phyloP scores from a whole-genome alignment of 2,888 invertebrate species.

The Stegophylla sp. region DNA sequence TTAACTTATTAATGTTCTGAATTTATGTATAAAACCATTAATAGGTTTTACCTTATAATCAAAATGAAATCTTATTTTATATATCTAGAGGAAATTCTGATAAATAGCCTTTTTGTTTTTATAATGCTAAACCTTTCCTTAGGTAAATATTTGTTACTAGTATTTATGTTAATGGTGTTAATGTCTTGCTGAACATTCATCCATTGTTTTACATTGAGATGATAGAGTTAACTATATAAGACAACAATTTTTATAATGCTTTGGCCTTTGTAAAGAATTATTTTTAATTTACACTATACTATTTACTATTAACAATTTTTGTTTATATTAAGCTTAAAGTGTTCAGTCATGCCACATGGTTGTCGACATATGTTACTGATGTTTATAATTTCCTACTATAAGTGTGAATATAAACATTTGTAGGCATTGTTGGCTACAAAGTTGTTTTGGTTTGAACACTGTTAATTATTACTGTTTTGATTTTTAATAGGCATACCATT shows the following conservation, averaged over 20 bases:
- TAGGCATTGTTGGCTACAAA: no score
- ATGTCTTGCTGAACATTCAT: neutral
- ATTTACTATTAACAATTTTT: no score
- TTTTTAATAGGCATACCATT: neutral
- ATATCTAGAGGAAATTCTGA: neutral
- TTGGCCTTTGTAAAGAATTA: no score
- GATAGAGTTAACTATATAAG: no score
- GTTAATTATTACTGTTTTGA: neutral
- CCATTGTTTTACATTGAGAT: no score
- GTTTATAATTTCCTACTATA: neutral
- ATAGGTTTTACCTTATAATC: neutral
- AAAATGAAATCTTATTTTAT: neutral
- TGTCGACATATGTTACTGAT: neutral
- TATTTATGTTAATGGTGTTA: neutral
- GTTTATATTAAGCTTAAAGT: no score
- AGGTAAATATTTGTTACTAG: slow-evolving; percentile 11
- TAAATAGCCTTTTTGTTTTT: slow-evolving; percentile 18
- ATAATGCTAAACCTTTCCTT: neutral
- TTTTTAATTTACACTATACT: no score
- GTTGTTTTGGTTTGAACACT: no score
- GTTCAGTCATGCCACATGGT: neutral
- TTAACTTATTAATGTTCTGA: neutral
- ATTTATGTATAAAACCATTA: neutral
- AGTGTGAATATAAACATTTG: no score
- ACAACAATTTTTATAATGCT: no score